These are phyloP conservation scores for Sarcophaga subvicina DNA, from an alignment of 2,888 invertebrate genomes.

Conservation along the genomic window DNA sequence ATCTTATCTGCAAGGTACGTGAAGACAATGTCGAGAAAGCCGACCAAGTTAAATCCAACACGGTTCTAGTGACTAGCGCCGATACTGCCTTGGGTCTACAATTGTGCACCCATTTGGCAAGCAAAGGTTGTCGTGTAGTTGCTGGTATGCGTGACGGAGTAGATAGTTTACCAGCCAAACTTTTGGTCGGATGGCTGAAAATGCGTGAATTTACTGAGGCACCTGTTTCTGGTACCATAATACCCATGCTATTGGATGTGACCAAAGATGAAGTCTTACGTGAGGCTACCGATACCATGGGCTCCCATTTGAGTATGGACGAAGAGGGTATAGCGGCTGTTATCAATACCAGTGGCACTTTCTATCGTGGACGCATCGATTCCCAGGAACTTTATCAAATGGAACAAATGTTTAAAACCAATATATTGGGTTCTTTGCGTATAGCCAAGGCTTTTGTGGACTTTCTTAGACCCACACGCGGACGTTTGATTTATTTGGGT, in stretches of 20 bases:
- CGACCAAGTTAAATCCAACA: conserved; percentile 82
- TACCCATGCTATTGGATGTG: conserved; percentile 89
- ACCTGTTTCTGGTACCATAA: conserved; percentile 83
- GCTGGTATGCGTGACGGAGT: conserved; percentile 86
- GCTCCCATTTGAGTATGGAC: conserved; percentile 91
- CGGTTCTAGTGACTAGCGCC: conserved; percentile 90
- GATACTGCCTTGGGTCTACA: conserved; percentile 91
- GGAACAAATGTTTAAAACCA: conserved; percentile 87
- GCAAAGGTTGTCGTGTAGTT: conserved; percentile 89
- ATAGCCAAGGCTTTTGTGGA: conserved; percentile 90
- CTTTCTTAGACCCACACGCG: conserved; percentile 85
- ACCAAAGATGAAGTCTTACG: conserved; percentile 91
- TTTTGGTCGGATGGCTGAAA: conserved; percentile 84
- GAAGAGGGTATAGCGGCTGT: conserved; percentile 92
- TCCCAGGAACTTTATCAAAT: conserved; percentile 85
- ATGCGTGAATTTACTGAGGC: conserved; percentile 83
- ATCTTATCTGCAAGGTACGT: conserved; percentile 89
- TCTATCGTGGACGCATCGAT: conserved; percentile 87
- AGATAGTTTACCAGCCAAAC: conserved; percentile 85
- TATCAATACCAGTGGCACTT: conserved; percentile 91
- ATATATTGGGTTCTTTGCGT: conserved; percentile 88
- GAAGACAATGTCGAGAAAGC: conserved; percentile 83
- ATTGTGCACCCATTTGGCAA: conserved; percentile 88
- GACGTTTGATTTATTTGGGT: conserved; percentile 87
- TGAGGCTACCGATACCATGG: conserved; percentile 90